Evolutionary conservation across 1,140 invertebrate species (phyloP).

Genomic region (Saccostrea cuccullata): DNA sequence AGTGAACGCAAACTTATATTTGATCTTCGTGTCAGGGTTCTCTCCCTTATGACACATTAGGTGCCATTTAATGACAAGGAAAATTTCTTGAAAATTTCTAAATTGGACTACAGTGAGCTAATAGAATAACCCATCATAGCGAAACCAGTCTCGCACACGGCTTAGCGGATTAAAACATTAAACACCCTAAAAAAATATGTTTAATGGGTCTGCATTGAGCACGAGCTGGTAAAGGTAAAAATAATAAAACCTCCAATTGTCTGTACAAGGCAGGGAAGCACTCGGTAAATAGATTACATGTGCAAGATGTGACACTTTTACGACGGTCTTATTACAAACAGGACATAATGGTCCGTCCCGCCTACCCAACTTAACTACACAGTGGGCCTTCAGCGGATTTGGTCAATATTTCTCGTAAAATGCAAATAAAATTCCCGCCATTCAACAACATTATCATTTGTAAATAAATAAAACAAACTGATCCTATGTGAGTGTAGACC

Average conservation of each 20-base stretch:
- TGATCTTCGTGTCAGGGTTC: background rate
- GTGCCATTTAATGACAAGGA: background rate
- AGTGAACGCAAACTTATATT: background rate
- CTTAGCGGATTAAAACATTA: background rate
- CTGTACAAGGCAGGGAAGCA: slow-evolving; percentile 20
- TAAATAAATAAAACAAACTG: slow-evolving; percentile 38
- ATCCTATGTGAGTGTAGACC: slow-evolving; percentile 5
- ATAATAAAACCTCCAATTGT: background rate
- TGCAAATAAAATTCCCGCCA: slow-evolving; percentile 23
- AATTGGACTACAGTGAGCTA: background rate
- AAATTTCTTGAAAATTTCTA: slow-evolving; percentile 1
- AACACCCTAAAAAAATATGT: background rate
- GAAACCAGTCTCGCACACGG: background rate
- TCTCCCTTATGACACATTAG: slow-evolving; percentile 11
- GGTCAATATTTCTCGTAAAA: slow-evolving; percentile 32
- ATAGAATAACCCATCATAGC: background rate
- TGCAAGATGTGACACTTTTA: slow-evolving; percentile 33
- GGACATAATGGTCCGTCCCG: background rate
- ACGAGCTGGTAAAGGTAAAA: background rate
- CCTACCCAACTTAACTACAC: slow-evolving; percentile 17
- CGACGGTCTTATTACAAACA: slow-evolving; percentile 12
- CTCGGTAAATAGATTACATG: slow-evolving; percentile 18
- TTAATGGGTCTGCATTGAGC: background rate
- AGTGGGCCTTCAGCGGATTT: background rate
- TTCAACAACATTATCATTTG: slow-evolving; percentile 38